Base-by-base conservation (phyloP, 1,140 invertebrate genomes). In the Meteorus sp. region DNA sequence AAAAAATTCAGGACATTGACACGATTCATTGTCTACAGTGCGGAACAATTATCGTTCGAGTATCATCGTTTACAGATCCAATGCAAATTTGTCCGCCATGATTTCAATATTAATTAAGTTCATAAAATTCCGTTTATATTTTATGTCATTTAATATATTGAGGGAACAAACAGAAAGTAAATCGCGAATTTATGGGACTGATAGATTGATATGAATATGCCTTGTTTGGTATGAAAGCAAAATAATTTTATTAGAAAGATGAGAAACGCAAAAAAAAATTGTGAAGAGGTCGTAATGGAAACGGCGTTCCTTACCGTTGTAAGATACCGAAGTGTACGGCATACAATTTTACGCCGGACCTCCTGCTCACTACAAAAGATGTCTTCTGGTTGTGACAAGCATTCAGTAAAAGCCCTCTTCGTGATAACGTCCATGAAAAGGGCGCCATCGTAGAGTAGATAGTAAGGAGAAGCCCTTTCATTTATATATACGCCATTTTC, bases 351-450 rank as follows among this genome's bases (percentile, higher is more conserved):
- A n/a, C 71, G 62, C 65, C 68, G 69, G 70, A 76, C 73, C 74
- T 78, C 72, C 73, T 76, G 68, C 65, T 52, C 68, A 64, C 71
- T 66, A 79, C 76, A 79, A 80, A 74, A 66, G 73, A 74, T 68
- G 67, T 71, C 72, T 74, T 74, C 77, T 80, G 78, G 61, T 62
- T 53, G 64, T 80, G 78, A 79, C 78, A 80, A 75, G 77, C 76
- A 80, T 80, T 80, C 74, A 79, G 60, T 44, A 23, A 48, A 45
- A 54, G 29, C 15, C 15, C 22, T 54, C 41, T 20, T 56, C 22
- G 52, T 43, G 41, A 52, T 51, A 5, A 56, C 3, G 33, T 56
- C 52, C 33, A 19, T 31, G 35, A 39, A 48, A 62, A 59, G 58
- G 62, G 29, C 57, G 60, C 60, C 62, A 52, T 52, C 31, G 51